Percentiles rank a stretch among this genome's conserved stretches.
phyloP scores from a whole-genome alignment of 2,113 vertebrate genomes.

The Myanophis thanlyinensis region DNA sequence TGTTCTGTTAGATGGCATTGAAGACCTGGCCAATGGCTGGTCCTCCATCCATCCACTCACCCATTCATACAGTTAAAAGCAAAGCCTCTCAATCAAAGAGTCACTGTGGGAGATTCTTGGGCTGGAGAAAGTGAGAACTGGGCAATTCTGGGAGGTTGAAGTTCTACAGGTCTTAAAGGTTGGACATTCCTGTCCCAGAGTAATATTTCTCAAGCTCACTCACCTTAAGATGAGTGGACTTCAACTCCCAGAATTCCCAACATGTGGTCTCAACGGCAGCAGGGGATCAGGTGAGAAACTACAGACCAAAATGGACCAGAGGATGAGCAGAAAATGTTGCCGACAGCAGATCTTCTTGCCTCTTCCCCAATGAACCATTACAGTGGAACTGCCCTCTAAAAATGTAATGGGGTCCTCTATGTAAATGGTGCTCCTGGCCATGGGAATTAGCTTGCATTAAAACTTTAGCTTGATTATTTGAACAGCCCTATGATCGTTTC shows the following conservation, averaged over 20 bases:
- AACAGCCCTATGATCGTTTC: conserved; percentile 35
- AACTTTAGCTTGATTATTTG: conserved; percentile 42
- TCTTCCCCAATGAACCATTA: background rate
- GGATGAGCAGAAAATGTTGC: background rate
- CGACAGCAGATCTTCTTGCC: background rate
- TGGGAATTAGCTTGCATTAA: conserved; percentile 36
- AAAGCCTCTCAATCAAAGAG: background rate
- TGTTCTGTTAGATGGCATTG: background rate
- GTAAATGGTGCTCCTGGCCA: conserved; percentile 14
- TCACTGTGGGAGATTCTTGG: background rate
- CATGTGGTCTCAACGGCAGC: background rate
- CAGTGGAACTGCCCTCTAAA: background rate
- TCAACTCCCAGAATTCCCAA: background rate
- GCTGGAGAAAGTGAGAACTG: background rate
- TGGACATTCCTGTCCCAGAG: background rate
- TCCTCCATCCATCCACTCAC: too few relatives aligned
- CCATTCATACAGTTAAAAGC: background rate
- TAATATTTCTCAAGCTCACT: background rate
- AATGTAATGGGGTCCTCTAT: background rate
- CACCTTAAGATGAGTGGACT: background rate
- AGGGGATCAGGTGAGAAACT: background rate
- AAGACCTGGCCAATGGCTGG: background rate
- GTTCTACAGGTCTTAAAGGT: background rate
- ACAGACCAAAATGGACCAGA: background rate
- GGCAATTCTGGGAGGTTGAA: background rate